Conservation (phyloP, 2,113 vertebrate genomes). For the Cervus canadensis region DNA sequence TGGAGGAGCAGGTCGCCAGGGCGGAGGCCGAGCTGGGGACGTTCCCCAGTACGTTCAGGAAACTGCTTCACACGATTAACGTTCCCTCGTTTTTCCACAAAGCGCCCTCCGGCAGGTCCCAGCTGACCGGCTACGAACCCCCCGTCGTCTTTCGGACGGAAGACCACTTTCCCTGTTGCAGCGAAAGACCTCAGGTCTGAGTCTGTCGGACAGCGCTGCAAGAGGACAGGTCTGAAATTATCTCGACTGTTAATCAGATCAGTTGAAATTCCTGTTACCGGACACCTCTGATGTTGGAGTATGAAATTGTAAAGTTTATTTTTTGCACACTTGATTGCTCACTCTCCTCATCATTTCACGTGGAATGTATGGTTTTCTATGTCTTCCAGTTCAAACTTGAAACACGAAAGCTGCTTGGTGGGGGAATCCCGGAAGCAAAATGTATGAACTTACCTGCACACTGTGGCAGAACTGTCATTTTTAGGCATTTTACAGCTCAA, state of each 20-base stretch:
- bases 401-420: neutral
- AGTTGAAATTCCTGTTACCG: neutral
- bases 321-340: constrained; percentile 46
- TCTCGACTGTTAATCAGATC: neutral
- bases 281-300: constrained; percentile 20
- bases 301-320: neutral
- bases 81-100: constrained; percentile 89
- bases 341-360: neutral
- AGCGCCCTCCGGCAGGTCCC: constrained; percentile 82
- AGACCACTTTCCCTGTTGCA: constrained; percentile 88
- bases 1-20: constrained; percentile 91
- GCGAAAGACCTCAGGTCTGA: constrained; percentile 74
- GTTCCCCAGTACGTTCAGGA: constrained; percentile 89
- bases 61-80: constrained; percentile 89
- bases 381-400: constrained; percentile 34
- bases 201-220: accelerated
- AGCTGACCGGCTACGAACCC: constrained; percentile 80
- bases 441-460: neutral
- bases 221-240: neutral
- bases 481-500: neutral
- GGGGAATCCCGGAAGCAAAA: neutral
- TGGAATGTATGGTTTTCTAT: neutral
- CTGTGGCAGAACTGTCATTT: neutral
- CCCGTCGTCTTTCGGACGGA: constrained; percentile 93
- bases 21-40: constrained; percentile 92